Evolutionary conservation across 1,140 invertebrate species (phyloP).

Genomic region (Drosophila tani): DNA sequence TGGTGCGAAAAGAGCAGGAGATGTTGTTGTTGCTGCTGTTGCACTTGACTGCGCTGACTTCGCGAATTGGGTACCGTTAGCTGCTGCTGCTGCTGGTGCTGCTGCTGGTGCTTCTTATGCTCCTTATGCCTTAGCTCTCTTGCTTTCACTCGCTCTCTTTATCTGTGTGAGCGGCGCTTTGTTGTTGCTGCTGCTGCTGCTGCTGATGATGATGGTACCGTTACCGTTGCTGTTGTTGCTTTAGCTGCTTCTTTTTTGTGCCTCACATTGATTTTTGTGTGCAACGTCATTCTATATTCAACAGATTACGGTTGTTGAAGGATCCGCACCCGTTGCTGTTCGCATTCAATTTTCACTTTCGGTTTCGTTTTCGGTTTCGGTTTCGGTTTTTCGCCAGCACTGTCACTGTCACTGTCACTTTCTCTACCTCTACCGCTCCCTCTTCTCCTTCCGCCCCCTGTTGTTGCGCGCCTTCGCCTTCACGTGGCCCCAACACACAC

Average conservation of each 20-base stretch:
- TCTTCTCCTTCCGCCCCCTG: slow-evolving; percentile 15
- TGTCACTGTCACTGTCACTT: slow-evolving; percentile 47
- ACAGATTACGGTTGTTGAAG: slow-evolving; percentile 65
- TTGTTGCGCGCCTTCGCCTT: slow-evolving; percentile 77
- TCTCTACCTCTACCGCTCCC: slow-evolving; percentile 38
- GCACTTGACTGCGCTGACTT: slow-evolving; percentile 40
- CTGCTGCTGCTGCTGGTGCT: slow-evolving; percentile 9
- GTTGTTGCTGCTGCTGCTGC: slow-evolving; percentile 15
- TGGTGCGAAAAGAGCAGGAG: slow-evolving; percentile 7
- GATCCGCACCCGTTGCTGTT: slow-evolving; percentile 33
- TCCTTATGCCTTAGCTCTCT: neutral
- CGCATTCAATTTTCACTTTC: slow-evolving; percentile 61
- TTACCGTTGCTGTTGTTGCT: slow-evolving; percentile 48
- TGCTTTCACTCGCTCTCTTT: slow-evolving; percentile 2
- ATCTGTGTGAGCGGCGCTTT: slow-evolving; percentile 23
- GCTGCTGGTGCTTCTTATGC: neutral
- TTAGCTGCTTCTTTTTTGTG: slow-evolving; percentile 65
- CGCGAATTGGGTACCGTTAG: slow-evolving; percentile 21
- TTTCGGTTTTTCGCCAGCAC: slow-evolving; percentile 53
- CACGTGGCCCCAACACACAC: slow-evolving; percentile 65
- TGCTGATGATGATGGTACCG: slow-evolving; percentile 19
- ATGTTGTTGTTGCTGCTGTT: slow-evolving; percentile 27
- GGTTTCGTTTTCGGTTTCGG: slow-evolving; percentile 43
- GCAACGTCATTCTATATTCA: slow-evolving; percentile 82
- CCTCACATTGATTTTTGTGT: slow-evolving; percentile 80